Evolutionary conservation across 2,113 vertebrate genomes (phyloP).

Genomic region (Platysternon megacephalum): DNA sequence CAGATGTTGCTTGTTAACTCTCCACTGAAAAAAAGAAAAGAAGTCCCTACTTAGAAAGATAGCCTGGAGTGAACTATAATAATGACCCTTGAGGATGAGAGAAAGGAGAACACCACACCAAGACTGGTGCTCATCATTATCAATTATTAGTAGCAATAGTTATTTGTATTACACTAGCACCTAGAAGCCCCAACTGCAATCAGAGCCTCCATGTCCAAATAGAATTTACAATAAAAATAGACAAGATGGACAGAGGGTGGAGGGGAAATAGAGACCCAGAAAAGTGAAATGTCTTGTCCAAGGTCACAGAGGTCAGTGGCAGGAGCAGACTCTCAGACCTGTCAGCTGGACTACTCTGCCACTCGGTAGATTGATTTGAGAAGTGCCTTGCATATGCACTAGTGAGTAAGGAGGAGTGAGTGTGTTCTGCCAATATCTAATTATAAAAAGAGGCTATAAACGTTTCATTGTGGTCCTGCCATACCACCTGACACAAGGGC

Average conservation of each 20-base stretch:
- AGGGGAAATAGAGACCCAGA: neutral
- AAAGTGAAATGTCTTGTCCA: neutral
- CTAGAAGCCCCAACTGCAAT: neutral
- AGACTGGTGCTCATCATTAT: neutral
- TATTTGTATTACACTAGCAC: fast-evolving
- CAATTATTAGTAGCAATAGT: neutral
- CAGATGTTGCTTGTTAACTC: neutral
- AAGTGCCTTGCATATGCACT: neutral
- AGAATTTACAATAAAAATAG: neutral
- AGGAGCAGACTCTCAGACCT: neutral
- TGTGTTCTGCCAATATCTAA: neutral
- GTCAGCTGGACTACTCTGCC: neutral
- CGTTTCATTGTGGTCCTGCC: neutral
- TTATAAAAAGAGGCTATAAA: neutral
- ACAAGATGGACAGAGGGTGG: neutral
- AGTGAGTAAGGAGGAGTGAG: neutral
- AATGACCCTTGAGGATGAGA: neutral
- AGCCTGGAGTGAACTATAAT: fast-evolving
- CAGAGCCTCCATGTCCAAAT: neutral
- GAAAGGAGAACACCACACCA: neutral
- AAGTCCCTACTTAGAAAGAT: neutral
- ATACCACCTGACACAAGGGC: neutral
- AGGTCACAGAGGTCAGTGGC: neutral
- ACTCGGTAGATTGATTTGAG: neutral
- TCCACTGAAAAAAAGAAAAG: fast-evolving